These are phyloP conservation scores for Pteropus alecto DNA, from an alignment of 2,113 vertebrate genomes.

Conservation along the genomic window DNA sequence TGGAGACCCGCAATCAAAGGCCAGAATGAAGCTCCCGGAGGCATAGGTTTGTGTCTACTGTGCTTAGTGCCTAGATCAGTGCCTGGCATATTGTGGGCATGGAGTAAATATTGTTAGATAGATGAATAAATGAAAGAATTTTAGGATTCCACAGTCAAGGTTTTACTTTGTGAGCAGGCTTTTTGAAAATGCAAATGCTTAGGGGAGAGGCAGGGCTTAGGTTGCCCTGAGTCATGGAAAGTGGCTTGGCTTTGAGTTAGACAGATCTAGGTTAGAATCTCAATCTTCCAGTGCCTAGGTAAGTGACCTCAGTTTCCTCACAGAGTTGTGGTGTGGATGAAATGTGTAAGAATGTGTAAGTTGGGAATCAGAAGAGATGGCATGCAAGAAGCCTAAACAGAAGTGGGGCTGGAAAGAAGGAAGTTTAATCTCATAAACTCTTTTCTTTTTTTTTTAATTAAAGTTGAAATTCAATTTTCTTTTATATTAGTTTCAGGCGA, in stretches of 20 bases:
- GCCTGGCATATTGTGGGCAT: rapidly evolving
- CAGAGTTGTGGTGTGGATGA: not conserved
- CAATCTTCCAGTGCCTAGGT: not conserved
- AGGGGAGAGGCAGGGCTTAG: not conserved
- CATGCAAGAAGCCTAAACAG: not conserved
- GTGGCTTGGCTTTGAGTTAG: not conserved
- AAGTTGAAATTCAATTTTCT: too few relatives aligned
- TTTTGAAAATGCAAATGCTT: not conserved
- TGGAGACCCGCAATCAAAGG: not conserved
- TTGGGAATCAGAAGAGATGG: not conserved
- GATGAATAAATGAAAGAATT: not conserved
- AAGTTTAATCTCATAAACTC: not conserved
- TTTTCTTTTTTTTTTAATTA: too few relatives aligned
- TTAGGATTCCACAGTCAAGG: not conserved
- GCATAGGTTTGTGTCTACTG: not conserved
- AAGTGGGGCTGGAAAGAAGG: not conserved
- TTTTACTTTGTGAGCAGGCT: not conserved
- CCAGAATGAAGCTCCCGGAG: not conserved
- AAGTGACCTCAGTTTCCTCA: not conserved
- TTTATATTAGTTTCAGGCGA: too few relatives aligned
- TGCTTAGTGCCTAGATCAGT: not conserved
- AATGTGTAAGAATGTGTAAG: not conserved
- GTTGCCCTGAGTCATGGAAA: not conserved
- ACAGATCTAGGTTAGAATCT: not conserved
- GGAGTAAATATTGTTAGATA: not conserved